Percentiles rank a stretch among this genome's conserved stretches.
phyloP scores from a whole-genome alignment of 2,113 vertebrate genomes.

The Amphiprion percula region DNA sequence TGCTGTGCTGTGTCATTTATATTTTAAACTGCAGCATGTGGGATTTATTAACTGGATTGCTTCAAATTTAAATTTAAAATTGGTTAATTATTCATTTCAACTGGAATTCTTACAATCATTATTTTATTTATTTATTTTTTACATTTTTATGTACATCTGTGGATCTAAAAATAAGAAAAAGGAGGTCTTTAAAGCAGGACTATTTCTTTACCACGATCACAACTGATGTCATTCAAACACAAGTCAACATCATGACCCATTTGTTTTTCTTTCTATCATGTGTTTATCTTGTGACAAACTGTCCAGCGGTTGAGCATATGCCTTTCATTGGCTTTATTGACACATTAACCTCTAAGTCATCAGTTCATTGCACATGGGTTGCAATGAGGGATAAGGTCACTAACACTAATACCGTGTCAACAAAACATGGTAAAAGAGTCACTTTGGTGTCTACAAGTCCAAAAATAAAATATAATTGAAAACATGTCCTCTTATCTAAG shows the following conservation, averaged over 20 bases:
- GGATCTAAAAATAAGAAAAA: no score
- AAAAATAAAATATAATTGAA: not conserved
- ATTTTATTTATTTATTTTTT: no score
- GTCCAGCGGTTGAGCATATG: not conserved
- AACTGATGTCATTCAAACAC: constrained; percentile 13
- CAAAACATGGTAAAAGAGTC: not conserved
- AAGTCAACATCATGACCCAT: constrained; percentile 18
- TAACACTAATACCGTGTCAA: not conserved
- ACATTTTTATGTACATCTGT: no score
- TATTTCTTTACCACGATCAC: not conserved
- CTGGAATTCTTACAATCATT: no score
- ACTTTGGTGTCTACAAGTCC: not conserved
- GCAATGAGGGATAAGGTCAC: constrained; percentile 7
- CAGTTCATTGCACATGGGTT: constrained; percentile 20
- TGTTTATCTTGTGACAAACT: constrained; percentile 53
- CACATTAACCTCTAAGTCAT: constrained; percentile 18
- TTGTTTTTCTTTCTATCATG: constrained; percentile 44
- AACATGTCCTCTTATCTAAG: not conserved
- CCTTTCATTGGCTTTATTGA: constrained; percentile 21
- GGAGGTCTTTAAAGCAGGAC: no score
- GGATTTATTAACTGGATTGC: no score
- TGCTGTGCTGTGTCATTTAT: no score
- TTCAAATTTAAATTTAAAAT: no score
- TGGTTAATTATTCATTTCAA: no score
- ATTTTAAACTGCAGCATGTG: no score